A percentile compares a stretch with the other conserved stretches of the same genome.
Conservation (phyloP, 2,797 vertebrate species). For the Cephalopachus bancanus region DNA sequence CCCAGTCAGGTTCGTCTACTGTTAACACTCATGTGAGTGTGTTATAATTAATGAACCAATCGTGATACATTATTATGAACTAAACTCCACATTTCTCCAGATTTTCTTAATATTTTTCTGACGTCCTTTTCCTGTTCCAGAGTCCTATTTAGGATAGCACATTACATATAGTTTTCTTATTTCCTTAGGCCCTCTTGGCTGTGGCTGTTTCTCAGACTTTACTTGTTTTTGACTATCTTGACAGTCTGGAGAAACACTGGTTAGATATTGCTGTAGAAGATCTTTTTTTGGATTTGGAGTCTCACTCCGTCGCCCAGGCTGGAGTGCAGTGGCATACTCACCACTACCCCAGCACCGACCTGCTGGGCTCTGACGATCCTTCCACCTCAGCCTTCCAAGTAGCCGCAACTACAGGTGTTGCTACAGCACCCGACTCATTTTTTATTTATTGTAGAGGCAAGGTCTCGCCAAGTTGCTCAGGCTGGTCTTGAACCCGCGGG, state of each 20-base stretch:
- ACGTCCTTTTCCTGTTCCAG: not conserved
- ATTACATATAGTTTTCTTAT: not conserved
- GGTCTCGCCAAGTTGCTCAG: too few relatives aligned
- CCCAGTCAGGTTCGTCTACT: not conserved
- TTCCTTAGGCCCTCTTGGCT: not conserved
- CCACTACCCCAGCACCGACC: too few relatives aligned
- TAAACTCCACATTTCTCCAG: not conserved
- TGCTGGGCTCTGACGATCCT: too few relatives aligned
- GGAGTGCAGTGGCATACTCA: too few relatives aligned
- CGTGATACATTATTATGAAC: not conserved
- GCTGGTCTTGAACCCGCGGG: too few relatives aligned
- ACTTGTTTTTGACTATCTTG: not conserved
- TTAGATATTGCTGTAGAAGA: not conserved
- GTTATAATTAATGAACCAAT: not conserved
- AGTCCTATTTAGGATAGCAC: not conserved
- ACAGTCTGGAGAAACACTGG: not conserved
- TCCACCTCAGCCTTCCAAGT: too few relatives aligned
- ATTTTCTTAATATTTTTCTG: not conserved
- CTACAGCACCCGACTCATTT: too few relatives aligned
- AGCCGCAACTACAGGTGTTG: too few relatives aligned
- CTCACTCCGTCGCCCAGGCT: too few relatives aligned
- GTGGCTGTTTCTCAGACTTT: not conserved
- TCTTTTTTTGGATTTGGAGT: too few relatives aligned
- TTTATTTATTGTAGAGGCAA: too few relatives aligned
- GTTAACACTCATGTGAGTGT: not conserved